Conservation (phyloP, 2,888 invertebrate genomes). For the Yponomeuta cagnagella region DNA sequence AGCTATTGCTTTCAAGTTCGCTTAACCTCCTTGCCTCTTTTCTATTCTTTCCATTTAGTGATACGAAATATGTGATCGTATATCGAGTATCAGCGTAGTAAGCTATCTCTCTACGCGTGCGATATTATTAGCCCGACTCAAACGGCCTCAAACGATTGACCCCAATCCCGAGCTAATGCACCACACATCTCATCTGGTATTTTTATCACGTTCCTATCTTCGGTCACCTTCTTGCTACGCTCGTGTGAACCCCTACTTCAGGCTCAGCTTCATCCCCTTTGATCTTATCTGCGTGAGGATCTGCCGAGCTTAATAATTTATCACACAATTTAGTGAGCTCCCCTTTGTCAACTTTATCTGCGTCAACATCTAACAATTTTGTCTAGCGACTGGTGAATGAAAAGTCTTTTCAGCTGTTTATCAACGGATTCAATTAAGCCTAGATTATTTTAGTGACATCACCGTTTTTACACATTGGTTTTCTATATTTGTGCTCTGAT, state of each 20-base stretch:
- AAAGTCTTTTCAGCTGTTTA: no score
- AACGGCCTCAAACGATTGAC: slow-evolving; percentile 73
- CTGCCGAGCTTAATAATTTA: slow-evolving; percentile 4
- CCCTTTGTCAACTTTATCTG: not conserved
- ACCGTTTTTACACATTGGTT: no score
- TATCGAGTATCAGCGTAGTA: slow-evolving; percentile 37
- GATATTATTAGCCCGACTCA: slow-evolving; percentile 68
- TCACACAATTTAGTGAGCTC: not conserved
- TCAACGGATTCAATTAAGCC: no score
- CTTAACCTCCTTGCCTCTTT: not conserved
- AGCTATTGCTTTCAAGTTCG: no score
- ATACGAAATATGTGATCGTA: not conserved
- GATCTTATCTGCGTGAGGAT: not conserved
- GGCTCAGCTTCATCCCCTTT: not conserved
- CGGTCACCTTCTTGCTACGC: slow-evolving; percentile 34
- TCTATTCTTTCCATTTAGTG: not conserved
- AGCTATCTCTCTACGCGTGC: slow-evolving; percentile 51
- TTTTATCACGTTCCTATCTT: slow-evolving; percentile 54
- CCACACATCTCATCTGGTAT: slow-evolving; percentile 52
- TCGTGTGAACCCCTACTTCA: slow-evolving; percentile 10
- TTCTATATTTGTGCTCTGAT: no score
- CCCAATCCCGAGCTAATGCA: slow-evolving; percentile 67
- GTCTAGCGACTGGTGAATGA: not conserved
- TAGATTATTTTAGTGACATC: no score
- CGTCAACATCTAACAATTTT: not conserved